Conservation (phyloP, 2,797 vertebrate genomes). For the Salmo trutta region DNA sequence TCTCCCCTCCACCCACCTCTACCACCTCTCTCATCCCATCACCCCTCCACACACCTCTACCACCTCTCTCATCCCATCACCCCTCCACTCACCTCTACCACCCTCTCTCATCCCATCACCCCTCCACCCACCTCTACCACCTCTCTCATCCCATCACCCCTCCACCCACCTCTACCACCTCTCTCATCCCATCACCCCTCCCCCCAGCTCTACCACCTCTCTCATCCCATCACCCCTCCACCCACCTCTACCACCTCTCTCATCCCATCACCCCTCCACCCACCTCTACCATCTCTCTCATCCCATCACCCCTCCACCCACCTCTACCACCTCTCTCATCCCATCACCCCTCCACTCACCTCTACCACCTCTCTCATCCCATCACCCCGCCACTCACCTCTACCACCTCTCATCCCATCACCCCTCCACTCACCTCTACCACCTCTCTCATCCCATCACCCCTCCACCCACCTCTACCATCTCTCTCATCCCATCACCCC, state of each 20-base stretch:
- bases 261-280: background rate
- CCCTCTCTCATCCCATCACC: too few relatives aligned
- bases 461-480: background rate
- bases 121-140: too few relatives aligned
- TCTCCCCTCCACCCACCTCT: background rate
- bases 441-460: background rate
- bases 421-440: too few relatives aligned
- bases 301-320: background rate
- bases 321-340: background rate
- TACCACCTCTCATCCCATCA: background rate
- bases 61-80: background rate
- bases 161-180: too few relatives aligned
- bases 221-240: too few relatives aligned
- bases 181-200: too few relatives aligned
- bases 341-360: background rate
- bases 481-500: background rate
- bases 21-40: background rate
- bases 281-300: background rate
- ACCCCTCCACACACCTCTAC: background rate
- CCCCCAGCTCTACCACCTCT: too few relatives aligned
- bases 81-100: background rate
- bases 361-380: background rate
- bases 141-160: too few relatives aligned
- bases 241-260: background rate
- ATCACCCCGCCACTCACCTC: too few relatives aligned